These are phyloP conservation scores for Etheostoma cragini DNA, from an alignment of 2,113 vertebrate genomes.

Conservation along the genomic window DNA sequence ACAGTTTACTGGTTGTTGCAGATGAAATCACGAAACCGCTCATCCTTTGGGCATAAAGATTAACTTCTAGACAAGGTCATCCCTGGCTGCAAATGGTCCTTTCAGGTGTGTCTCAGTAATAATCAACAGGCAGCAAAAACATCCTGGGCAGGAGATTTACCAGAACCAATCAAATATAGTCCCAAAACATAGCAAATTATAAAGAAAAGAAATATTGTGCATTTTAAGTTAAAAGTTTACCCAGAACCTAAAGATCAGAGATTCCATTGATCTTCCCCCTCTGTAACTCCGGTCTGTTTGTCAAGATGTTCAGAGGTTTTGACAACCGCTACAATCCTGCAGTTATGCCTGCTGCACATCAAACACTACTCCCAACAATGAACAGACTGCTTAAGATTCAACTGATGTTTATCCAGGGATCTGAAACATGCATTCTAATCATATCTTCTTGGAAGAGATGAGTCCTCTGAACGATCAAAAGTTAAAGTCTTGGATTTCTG, in stretches of 20 bases:
- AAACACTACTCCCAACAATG: constrained; percentile 57
- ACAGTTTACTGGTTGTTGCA: background rate
- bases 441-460: constrained; percentile 37
- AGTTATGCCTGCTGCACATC: constrained; percentile 57
- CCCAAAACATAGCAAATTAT: constrained; percentile 41
- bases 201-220: constrained; percentile 22
- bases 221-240: constrained; percentile 54
- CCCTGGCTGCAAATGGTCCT: constrained; percentile 21
- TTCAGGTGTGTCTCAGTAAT: constrained; percentile 34
- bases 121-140: constrained; percentile 13
- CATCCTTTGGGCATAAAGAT: constrained; percentile 36
- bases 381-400: constrained; percentile 61
- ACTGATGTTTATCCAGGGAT: constrained; percentile 51
- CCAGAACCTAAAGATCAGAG: constrained; percentile 49
- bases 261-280: constrained; percentile 53
- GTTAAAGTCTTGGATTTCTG: constrained; percentile 10
- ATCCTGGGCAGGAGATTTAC: constrained; percentile 16
- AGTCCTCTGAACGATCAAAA: constrained; percentile 4
- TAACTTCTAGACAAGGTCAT: constrained; percentile 22
- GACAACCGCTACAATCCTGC: constrained; percentile 62
- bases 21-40: background rate
- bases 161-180: constrained; percentile 13
- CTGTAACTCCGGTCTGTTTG: constrained; percentile 58
- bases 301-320: constrained; percentile 65
- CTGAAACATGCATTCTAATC: constrained; percentile 56